Evolutionary conservation across 2,113 vertebrate genomes (phyloP), one percentile per base, ranked within the genome.

Genomic region (Baryphthengus martii): DNA sequence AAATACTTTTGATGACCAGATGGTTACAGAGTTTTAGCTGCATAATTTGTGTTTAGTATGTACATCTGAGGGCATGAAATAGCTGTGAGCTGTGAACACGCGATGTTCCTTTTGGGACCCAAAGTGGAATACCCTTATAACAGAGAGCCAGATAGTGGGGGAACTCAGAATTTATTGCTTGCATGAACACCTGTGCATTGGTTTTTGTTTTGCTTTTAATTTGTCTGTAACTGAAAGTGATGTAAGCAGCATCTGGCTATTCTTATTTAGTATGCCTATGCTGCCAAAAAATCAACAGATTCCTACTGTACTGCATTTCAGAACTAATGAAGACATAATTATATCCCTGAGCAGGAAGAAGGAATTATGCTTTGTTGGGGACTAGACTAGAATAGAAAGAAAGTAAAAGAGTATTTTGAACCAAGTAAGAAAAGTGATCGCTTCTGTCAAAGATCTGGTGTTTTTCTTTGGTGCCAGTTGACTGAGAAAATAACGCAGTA

Each of bases 311-410:
- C 88, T 97, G 81, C 47, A 52, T 97, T 85, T 97, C 93, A 89
- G 90, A 96, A 94, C 96, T 97, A 97, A 96, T 97, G 94, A 95
- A 97, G 93, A 91, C 85, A 82, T 97, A 96, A 95, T 97, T 95
- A 96, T 95, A 97, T 96, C 68, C 92, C 88, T 92, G 88, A 94
- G 89, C 94, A 96, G 88, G 73, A 97, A 96, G 84, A 94, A 96
- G 74, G 88, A 97, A 96, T 96, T 97, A 85, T 19, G 70, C 70
- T 92, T 95, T 96, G 72, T 97, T 96, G 87, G 78, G 63, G 80
- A 79, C 70, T 93, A 89, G 90, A 83, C 72, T 83, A 85, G 90
- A 91, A 92, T 77, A 95, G 88, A 80, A 94, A 79, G 79, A 52
- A 86, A 88, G 85, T 71, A 53, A 73, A 91, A 75, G 24, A 71